These are phyloP conservation scores for Corythornis cristatus DNA, from an alignment of 2,113 vertebrate species.

Conservation along the genomic window DNA sequence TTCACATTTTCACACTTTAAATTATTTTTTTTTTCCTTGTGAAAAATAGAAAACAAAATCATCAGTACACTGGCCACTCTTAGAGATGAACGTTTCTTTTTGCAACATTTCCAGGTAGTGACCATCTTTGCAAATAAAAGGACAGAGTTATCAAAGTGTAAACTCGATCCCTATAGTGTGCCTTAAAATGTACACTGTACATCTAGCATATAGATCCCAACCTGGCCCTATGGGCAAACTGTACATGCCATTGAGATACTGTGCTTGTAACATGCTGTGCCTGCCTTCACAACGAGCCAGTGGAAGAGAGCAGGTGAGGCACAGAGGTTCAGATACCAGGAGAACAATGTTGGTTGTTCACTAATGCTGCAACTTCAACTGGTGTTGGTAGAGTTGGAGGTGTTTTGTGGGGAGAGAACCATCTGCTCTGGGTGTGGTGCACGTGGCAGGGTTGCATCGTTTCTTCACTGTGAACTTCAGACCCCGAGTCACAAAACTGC, in stretches of 20 bases:
- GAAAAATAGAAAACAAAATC: background rate
- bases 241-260: conserved; percentile 66
- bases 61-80: conserved; percentile 26
- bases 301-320: conserved; percentile 11
- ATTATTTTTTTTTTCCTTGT: background rate
- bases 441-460: conserved; percentile 49
- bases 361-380: conserved; percentile 49
- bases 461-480: conserved; percentile 74
- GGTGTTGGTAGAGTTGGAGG: conserved; percentile 39
- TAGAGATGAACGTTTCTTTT: conserved; percentile 60
- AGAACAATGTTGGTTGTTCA: conserved; percentile 51
- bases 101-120: conserved; percentile 66
- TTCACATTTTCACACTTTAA: conserved; percentile 4
- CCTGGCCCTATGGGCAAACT: conserved; percentile 61
- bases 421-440: conserved; percentile 35
- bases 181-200: conserved; percentile 77
- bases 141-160: conserved; percentile 62
- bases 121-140: conserved; percentile 68
- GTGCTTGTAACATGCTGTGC: conserved; percentile 62
- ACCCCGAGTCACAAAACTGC: conserved; percentile 56
- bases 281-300: conserved; percentile 23
- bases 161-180: conserved; percentile 75
- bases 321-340: background rate
- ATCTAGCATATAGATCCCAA: conserved; percentile 65
- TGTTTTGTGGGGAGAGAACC: conserved; percentile 40